phyloP scores from a whole-genome alignment of 2,113 vertebrate genomes.

The Scalopus aquaticus region DNA sequence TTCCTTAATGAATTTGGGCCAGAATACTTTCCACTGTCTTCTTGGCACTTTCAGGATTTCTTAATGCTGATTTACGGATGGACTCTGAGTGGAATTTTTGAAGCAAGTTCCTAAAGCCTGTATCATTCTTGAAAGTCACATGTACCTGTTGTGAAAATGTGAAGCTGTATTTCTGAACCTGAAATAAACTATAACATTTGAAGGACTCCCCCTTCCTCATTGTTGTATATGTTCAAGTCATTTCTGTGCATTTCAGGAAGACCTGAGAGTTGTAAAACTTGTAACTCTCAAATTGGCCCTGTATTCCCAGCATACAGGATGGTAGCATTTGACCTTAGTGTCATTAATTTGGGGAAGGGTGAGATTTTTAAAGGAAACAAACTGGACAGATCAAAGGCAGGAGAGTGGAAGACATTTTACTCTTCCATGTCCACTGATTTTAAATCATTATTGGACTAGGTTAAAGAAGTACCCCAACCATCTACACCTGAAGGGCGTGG shows the following conservation, averaged over 20 bases:
- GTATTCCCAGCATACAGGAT: neutral
- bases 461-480: neutral
- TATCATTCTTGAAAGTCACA: slow-evolving; percentile 75
- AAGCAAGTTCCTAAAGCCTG: slow-evolving; percentile 68
- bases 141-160: slow-evolving; percentile 85
- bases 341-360: neutral
- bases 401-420: neutral
- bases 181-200: slow-evolving; percentile 85
- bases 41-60: slow-evolving; percentile 72
- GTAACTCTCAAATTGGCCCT: neutral
- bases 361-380: neutral
- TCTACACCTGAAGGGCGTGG: neutral
- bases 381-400: neutral
- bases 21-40: slow-evolving; percentile 74
- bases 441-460: neutral
- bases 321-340: neutral
- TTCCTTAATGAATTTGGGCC: slow-evolving; percentile 72
- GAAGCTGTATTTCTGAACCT: slow-evolving; percentile 83
- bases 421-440: too few species aligned
- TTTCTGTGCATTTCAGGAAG: neutral
- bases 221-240: slow-evolving; percentile 59
- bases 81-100: slow-evolving; percentile 75
- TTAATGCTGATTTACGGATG: slow-evolving; percentile 76
- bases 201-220: slow-evolving; percentile 78
- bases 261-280: neutral